These are phyloP conservation scores for Pandemis corylana DNA, from an alignment of 2,888 invertebrate genomes.

Conservation along the genomic window DNA sequence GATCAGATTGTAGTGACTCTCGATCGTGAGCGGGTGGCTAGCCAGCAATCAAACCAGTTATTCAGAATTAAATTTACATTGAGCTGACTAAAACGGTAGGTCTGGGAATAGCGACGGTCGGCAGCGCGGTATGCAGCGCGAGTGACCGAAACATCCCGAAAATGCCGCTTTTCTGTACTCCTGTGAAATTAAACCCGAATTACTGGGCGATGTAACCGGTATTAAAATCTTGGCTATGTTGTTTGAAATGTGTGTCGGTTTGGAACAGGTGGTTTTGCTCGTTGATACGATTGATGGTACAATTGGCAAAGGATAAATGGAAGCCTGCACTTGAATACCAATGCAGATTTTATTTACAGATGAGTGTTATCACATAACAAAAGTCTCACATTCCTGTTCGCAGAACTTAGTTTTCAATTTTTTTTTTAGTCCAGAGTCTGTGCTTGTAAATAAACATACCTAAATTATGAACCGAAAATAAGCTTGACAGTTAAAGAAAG, in stretches of 20 bases:
- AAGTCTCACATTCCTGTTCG: too few relatives aligned
- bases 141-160: constrained; percentile 25
- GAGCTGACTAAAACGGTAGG: constrained; percentile 7
- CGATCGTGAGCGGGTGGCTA: background rate
- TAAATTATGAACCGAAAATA: too few relatives aligned
- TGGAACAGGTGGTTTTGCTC: background rate
- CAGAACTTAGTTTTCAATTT: too few relatives aligned
- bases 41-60: constrained; percentile 3
- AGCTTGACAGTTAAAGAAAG: too few relatives aligned
- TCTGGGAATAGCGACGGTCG: constrained; percentile 22
- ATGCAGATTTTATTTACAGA: background rate
- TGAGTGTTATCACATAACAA: too few relatives aligned
- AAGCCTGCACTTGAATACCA: background rate
- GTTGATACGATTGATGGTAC: background rate
- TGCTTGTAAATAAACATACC: too few relatives aligned
- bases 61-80: constrained; percentile 28
- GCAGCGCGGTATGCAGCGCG: constrained; percentile 20
- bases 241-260: background rate
- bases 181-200: constrained; percentile 16
- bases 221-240: constrained; percentile 7
- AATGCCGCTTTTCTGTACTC: constrained; percentile 24
- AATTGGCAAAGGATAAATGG: background rate
- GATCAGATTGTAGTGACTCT: constrained; percentile 10
- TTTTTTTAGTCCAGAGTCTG: too few relatives aligned
- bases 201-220: constrained; percentile 6